Evolutionary conservation across 2,888 invertebrate genomes (phyloP), one percentile per base, ranked within the genome.

Genomic region (Meliscaeva auricollis): DNA sequence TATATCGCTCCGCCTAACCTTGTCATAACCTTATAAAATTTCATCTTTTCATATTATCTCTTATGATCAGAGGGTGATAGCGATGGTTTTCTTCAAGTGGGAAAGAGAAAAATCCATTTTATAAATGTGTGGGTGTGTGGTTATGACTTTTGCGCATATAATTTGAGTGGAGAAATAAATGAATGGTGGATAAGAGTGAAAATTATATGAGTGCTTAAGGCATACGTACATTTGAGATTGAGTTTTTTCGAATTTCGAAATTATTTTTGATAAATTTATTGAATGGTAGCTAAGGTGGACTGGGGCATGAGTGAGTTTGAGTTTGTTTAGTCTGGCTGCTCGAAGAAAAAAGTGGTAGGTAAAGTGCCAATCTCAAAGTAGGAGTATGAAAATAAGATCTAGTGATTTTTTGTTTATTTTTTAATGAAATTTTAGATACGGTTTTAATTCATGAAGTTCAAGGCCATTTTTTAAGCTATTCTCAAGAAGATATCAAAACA

Each of bases 1-100:
- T 87, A 88, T 88, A 87, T 88, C 77, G 88, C 88, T 88, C 88
- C 88, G 88, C 88, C 88, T 88, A 88, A 88, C 88, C 88, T 88
- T 88, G 88, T 88, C 88, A 88, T 88, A 88, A 88, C 88, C 88
- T 88, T 87, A 88, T 87, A 87, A 88, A 88, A 88, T 87, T 87
- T 87, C 85, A 83, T 87, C 79, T 87, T 88, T 87, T 87, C 82
- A 85, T 72, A 80, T 81, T 81, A 81, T 79, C 73, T 64, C 52
- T 78, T 73, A 80, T 84, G 46, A 79, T 64, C 68, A 72, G 60
- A 72, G 56, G 30, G 62, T 17, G 77, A 87, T 58, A 30, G 50
- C 32, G 72, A 64, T 3, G 41, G 3, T 13, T n/a, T 9, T 26
- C 8, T 0, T 0, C 8, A 6, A 56, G n/a, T 2, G 2, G 22